These are phyloP conservation scores for Neosilurus hyrtlii DNA, from an alignment of 2,797 vertebrate species.

Conservation along the genomic window DNA sequence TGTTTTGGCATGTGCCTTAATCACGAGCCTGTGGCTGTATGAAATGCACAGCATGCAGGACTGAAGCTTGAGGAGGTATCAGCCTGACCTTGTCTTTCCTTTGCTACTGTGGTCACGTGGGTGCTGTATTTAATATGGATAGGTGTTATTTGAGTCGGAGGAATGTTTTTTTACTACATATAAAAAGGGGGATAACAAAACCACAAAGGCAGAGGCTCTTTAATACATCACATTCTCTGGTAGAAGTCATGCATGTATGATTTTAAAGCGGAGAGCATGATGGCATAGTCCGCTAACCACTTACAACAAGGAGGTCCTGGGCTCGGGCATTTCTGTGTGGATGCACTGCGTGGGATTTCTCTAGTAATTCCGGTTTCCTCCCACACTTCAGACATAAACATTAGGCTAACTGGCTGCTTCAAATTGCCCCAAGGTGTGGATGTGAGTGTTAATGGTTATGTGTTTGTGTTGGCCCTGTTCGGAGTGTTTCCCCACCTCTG, in stretches of 20 bases:
- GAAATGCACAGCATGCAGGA: conserved; percentile 16
- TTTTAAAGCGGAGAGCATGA: neutral
- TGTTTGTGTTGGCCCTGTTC: too few species aligned
- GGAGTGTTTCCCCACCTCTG: too few species aligned
- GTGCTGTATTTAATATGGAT: neutral
- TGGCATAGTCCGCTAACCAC: too few species aligned
- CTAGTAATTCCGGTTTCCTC: too few species aligned
- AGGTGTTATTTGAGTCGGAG: neutral
- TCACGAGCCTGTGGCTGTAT: neutral
- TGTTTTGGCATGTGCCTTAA: conserved; percentile 28
- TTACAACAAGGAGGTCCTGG: too few species aligned
- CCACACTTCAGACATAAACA: too few species aligned
- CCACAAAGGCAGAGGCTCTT: neutral
- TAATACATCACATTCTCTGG: neutral
- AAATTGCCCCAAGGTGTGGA: too few species aligned
- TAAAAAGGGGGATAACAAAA: neutral
- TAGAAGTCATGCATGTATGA: neutral
- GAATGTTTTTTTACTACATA: neutral
- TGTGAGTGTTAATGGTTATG: too few species aligned
- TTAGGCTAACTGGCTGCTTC: too few species aligned
- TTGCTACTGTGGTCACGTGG: neutral
- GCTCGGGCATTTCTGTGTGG: too few species aligned
- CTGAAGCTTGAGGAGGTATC: neutral
- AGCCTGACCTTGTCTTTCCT: conserved; percentile 10
- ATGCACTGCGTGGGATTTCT: too few species aligned